A percentile compares a stretch with the other conserved stretches of the same genome.
Evolutionary conservation across 2,113 vertebrate species (phyloP).

Genomic region (Ibidorhyncha struthersii): DNA sequence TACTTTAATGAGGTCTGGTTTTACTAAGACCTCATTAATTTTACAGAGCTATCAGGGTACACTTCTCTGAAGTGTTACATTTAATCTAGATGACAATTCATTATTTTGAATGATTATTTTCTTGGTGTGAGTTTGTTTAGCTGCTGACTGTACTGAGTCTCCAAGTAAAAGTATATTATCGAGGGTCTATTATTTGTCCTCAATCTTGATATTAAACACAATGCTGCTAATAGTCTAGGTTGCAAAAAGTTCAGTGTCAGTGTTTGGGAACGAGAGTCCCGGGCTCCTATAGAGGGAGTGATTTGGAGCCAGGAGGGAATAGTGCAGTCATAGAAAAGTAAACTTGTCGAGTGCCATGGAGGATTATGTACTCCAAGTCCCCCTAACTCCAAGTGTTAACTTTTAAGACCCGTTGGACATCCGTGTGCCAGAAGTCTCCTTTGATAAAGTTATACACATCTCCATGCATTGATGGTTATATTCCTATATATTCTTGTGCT

Average conservation of each 20-base stretch:
- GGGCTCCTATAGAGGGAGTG: background rate
- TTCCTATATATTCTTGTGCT: background rate
- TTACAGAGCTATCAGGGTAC: background rate
- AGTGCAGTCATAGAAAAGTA: background rate
- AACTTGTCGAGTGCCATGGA: background rate
- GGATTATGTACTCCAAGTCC: background rate
- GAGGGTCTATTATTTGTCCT: background rate
- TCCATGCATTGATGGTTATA: background rate
- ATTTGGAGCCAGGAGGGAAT: background rate
- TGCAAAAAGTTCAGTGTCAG: background rate
- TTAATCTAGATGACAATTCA: slow-evolving; percentile 1
- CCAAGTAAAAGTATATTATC: background rate
- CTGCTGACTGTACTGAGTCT: background rate
- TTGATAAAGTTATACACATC: fast-evolving
- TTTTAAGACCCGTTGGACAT: fast-evolving
- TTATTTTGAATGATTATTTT: slow-evolving; percentile 10
- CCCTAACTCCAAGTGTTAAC: background rate
- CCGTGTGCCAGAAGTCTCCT: background rate
- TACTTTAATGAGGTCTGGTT: slow-evolving; percentile 37
- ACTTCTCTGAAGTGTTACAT: background rate
- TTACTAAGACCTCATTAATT: slow-evolving; percentile 44
- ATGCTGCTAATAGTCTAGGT: background rate
- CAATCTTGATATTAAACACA: background rate
- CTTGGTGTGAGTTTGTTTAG: slow-evolving; percentile 22
- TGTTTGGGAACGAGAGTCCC: background rate